phyloP scores from a whole-genome alignment of 92 coral and sea anemone genomes.

The Zoanthus sociatus region DNA sequence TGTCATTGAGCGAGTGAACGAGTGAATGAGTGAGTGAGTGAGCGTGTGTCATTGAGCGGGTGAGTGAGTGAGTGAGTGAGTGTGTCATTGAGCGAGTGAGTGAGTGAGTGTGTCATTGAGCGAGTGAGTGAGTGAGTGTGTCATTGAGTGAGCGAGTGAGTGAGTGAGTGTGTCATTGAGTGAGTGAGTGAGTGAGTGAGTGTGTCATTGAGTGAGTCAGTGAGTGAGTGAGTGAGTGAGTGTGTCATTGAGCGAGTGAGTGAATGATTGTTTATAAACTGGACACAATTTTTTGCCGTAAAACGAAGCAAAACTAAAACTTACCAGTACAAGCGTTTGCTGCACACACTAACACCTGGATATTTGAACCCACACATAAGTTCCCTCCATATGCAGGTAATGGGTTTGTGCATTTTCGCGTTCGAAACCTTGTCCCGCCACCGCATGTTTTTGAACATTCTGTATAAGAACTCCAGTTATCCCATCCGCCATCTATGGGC shows the following conservation, averaged over 20 bases:
- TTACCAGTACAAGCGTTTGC: constrained; percentile 4
- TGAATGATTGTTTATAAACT: not conserved
- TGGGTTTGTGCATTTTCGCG: not conserved
- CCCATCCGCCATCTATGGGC: not conserved
- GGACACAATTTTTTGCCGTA: not conserved
- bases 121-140: no score
- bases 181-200: no score
- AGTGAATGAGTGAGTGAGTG: no score
- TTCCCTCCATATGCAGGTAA: not conserved
- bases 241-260: not conserved
- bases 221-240: no score
- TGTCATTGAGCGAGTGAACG: no score
- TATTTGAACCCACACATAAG: not conserved
- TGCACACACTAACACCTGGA: not conserved
- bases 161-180: no score
- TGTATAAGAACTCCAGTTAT: not conserved
- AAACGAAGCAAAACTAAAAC: not conserved
- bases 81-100: no score
- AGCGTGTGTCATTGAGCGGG: no score
- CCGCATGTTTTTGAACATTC: not conserved
- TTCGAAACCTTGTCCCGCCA: constrained; percentile 10
- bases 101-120: no score
- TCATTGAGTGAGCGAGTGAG: no score
- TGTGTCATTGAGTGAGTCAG: no score
- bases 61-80: no score